Evolutionary conservation across 2,888 invertebrate genomes (phyloP).

Genomic region (Drosophila anomelani): DNA sequence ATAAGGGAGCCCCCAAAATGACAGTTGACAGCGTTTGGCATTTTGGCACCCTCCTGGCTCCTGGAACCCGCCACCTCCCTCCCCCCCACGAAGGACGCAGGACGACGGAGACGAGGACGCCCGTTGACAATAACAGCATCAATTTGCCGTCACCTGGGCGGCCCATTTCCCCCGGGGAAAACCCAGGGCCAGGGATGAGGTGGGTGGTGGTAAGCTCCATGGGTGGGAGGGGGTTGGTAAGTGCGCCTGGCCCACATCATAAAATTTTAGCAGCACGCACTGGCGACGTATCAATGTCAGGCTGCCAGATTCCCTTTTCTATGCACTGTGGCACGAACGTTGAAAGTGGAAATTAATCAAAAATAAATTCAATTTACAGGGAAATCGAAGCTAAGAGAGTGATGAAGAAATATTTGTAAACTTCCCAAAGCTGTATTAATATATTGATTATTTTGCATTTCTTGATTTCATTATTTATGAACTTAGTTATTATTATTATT

Average conservation of each 20-base stretch:
- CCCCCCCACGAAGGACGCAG: not conserved
- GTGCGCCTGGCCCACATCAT: conserved; percentile 54
- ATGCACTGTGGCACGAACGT: conserved; percentile 25
- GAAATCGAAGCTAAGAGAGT: not conserved
- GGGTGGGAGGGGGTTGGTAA: not conserved
- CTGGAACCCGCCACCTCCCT: too few species aligned
- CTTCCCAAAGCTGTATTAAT: not conserved
- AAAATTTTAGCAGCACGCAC: conserved; percentile 72
- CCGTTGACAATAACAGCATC: conserved; percentile 74
- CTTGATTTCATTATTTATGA: too few species aligned
- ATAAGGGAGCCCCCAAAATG: conserved; percentile 42
- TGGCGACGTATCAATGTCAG: conserved; percentile 52
- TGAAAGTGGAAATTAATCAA: not conserved
- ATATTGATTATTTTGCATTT: too few species aligned
- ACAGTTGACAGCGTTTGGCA: conserved; percentile 57
- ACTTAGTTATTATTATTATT: too few species aligned
- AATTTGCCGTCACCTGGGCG: conserved; percentile 76
- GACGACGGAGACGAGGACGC: conserved; percentile 12
- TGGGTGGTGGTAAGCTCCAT: conserved; percentile 18
- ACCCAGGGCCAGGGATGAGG: conserved; percentile 22
- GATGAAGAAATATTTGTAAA: not conserved
- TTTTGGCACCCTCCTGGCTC: conserved; percentile 56
- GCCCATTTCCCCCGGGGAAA: conserved; percentile 59
- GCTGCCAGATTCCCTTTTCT: conserved; percentile 39
- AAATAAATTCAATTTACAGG: not conserved